A percentile compares a stretch with the other conserved stretches of the same genome.
Conservation (phyloP, 2,113 vertebrate genomes). For the Phrynocephalus versicolor region DNA sequence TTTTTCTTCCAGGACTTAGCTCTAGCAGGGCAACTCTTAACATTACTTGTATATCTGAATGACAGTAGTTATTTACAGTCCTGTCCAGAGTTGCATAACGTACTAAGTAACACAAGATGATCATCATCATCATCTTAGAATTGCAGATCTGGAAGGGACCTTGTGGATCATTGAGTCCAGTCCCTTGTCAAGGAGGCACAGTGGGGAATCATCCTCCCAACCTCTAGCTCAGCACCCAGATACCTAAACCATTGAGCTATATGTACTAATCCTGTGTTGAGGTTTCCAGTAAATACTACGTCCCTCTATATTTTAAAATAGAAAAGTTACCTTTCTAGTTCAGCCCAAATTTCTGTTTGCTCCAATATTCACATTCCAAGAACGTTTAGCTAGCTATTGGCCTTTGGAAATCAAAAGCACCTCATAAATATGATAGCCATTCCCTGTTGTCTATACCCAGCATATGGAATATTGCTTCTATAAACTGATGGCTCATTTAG, state of each 20-base stretch:
- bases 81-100: background rate
- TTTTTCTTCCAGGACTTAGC: background rate
- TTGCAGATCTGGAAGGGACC: no score
- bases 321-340: background rate
- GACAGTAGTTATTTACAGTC: background rate
- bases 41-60: background rate
- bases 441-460: constrained; percentile 3
- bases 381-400: background rate
- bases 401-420: background rate
- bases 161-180: no score
- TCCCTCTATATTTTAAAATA: background rate
- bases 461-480: background rate
- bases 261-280: background rate
- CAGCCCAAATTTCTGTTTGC: background rate
- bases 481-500: background rate
- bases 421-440: background rate
- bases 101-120: background rate
- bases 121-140: no score
- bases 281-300: background rate
- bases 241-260: no score
- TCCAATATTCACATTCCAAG: background rate
- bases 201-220: no score
- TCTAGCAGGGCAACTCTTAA: background rate
- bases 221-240: no score
- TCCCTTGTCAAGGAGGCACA: no score